Conservation (phyloP, 2,113 vertebrate genomes). For the Tauraco erythrolophus region DNA sequence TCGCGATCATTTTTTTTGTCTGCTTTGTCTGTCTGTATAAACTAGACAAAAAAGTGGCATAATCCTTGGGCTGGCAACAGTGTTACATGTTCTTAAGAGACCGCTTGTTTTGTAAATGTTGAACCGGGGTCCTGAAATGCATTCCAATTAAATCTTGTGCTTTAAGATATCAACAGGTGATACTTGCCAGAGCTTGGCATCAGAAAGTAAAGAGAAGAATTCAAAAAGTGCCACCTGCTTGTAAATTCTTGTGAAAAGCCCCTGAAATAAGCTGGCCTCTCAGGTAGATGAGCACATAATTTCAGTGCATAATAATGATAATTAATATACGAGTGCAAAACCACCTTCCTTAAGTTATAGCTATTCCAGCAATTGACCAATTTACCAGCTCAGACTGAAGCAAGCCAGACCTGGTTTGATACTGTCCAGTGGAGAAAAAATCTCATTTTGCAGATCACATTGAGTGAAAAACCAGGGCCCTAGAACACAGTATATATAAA, state of each 20-base stretch:
- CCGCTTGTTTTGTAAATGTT: not conserved
- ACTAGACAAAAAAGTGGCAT: not conserved
- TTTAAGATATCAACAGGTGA: not conserved
- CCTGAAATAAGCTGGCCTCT: not conserved
- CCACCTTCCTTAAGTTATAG: not conserved
- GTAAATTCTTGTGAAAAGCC: not conserved
- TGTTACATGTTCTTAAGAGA: not conserved
- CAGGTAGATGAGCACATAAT: not conserved
- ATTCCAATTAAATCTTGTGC: not conserved
- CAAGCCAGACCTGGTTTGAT: not conserved
- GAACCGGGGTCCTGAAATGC: not conserved
- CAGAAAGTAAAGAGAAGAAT: not conserved
- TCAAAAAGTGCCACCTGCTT: not conserved
- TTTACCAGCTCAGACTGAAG: not conserved
- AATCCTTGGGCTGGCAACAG: not conserved
- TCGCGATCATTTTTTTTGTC: rapidly evolving
- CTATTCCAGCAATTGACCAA: not conserved
- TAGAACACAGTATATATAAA: not conserved
- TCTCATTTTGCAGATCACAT: not conserved
- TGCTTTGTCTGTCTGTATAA: not conserved
- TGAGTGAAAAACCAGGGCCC: not conserved
- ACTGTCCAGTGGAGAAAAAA: not conserved
- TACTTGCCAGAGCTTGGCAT: not conserved
- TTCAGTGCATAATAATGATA: not conserved
- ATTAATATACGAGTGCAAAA: not conserved